A percentile compares a stretch with the other conserved stretches of the same genome.
These are phyloP conservation scores for Argya squamiceps DNA, from an alignment of 2,797 vertebrate species.

Conservation along the genomic window DNA sequence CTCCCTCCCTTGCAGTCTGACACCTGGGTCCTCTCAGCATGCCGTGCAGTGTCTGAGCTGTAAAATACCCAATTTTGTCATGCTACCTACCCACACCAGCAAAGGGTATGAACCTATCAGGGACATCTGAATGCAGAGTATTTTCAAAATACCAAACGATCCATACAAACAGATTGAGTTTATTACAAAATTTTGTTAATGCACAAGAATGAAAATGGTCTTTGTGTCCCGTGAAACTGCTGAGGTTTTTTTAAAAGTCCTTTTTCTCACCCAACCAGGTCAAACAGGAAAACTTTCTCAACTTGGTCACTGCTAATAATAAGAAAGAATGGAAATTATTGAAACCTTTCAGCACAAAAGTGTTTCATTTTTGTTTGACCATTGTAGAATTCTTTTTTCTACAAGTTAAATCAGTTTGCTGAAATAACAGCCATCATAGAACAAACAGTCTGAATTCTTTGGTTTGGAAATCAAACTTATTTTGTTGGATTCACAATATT, in stretches of 20 bases:
- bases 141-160: background rate
- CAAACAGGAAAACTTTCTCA: background rate
- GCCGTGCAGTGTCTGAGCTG: background rate
- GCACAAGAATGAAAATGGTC: background rate
- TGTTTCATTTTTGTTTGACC: background rate
- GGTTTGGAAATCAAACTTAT: background rate
- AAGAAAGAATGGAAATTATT: background rate
- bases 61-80: background rate
- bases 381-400: background rate
- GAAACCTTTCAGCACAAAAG: background rate
- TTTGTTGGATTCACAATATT: background rate
- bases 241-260: background rate
- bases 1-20: background rate
- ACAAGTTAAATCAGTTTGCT: background rate
- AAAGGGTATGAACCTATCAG: background rate
- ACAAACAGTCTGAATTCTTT: background rate
- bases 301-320: background rate
- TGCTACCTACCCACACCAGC: background rate
- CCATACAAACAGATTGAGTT: background rate
- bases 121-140: background rate
- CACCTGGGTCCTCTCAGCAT: background rate
- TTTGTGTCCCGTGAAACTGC: background rate
- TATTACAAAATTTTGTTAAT: background rate
- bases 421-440: background rate
- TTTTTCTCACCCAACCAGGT: background rate